Percentiles rank a stretch among this genome's conserved stretches.
phyloP scores from a whole-genome alignment of 2,797 vertebrate genomes.

The Mormyrops attenuatus region DNA sequence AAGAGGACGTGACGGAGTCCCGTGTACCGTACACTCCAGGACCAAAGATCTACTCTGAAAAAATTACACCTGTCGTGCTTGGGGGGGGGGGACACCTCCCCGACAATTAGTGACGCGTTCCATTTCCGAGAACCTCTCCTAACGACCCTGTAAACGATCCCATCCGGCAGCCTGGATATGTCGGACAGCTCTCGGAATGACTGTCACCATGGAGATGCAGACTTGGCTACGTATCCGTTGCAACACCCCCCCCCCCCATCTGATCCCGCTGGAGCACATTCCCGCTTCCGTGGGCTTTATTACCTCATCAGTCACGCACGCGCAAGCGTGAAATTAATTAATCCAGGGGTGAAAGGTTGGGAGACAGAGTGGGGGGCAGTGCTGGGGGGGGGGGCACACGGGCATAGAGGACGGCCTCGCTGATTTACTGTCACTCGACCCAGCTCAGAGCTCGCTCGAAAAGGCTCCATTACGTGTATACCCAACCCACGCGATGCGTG shows the following conservation, averaged over 20 bases:
- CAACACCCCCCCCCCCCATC: conserved; percentile 25
- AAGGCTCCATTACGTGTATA: conserved; percentile 56
- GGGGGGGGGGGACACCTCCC: neutral
- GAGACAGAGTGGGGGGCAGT: neutral
- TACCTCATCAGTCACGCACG: conserved; percentile 51
- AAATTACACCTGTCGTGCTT: neutral
- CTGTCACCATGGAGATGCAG: conserved; percentile 13
- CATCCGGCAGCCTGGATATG: conserved; percentile 25
- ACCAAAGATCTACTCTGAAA: neutral
- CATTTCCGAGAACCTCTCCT: conserved; percentile 26
- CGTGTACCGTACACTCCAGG: neutral
- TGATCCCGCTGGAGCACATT: neutral
- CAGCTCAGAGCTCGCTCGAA: conserved; percentile 51
- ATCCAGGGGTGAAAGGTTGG: conserved; percentile 21
- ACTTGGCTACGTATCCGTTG: conserved; percentile 22
- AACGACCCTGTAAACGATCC: conserved; percentile 30
- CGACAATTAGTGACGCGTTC: neutral
- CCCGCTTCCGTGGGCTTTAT: conserved; percentile 51
- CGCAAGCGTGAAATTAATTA: conserved; percentile 58
- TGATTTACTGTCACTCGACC: conserved; percentile 66
- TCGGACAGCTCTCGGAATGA: conserved; percentile 19
- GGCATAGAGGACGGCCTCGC: conserved; percentile 24
- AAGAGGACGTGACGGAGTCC: neutral
- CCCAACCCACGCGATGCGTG: conserved; percentile 42
- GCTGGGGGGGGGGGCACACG: neutral